phyloP scores from a whole-genome alignment of 2,113 vertebrate species.

The Chelonoidis abingdonii region DNA sequence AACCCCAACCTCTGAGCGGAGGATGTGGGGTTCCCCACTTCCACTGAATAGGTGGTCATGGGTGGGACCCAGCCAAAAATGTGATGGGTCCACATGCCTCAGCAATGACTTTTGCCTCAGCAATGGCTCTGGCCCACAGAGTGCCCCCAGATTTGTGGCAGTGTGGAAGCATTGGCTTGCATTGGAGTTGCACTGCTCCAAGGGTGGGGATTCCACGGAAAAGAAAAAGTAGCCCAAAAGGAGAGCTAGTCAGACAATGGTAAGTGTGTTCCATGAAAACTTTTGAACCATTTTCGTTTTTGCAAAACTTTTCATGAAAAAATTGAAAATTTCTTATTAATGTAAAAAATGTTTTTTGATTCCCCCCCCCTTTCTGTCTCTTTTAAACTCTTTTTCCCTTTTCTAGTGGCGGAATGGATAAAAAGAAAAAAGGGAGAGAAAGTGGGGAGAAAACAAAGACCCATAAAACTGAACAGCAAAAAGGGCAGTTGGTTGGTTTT shows the following conservation, averaged over 20 bases:
- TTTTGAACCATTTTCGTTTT: neutral
- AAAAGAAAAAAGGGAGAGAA: constrained; percentile 1
- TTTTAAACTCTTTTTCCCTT: neutral
- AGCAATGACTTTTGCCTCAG: neutral
- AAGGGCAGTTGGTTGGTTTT: neutral
- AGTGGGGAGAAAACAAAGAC: neutral
- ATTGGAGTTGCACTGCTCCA: neutral
- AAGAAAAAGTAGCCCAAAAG: neutral
- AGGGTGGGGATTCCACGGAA: neutral
- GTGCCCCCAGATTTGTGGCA: neutral
- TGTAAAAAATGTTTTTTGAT: neutral
- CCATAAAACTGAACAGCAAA: neutral
- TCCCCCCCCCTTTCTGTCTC: neutral
- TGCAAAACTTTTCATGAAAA: neutral
- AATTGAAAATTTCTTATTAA: neutral
- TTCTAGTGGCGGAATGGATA: neutral
- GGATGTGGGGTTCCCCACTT: neutral
- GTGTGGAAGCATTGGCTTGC: neutral
- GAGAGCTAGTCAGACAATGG: neutral
- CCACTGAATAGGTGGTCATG: neutral
- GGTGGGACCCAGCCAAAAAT: neutral
- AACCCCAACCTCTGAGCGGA: neutral
- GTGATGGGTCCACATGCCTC: neutral
- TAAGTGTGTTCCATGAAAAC: neutral
- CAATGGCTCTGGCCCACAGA: neutral